These are phyloP conservation scores for Lagenorhynchus albirostris DNA, from an alignment of 2,113 vertebrate species.

Conservation along the genomic window DNA sequence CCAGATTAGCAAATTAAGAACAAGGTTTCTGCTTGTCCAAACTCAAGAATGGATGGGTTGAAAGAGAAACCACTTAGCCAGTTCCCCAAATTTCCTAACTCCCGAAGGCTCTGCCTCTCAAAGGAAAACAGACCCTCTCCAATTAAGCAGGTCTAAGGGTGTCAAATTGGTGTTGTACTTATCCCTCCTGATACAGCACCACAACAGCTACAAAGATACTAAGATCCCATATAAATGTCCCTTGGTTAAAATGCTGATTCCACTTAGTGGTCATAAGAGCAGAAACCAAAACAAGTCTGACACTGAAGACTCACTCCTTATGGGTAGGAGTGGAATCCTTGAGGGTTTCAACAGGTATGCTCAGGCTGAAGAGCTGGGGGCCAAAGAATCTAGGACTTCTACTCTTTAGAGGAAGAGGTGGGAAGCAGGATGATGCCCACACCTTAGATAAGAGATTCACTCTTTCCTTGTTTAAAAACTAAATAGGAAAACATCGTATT, in stretches of 20 bases:
- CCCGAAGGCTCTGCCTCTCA: neutral
- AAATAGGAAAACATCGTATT: neutral
- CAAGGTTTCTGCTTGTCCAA: neutral
- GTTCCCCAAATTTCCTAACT: neutral
- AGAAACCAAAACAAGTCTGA: constrained; percentile 18
- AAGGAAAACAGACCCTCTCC: neutral
- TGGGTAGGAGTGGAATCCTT: neutral
- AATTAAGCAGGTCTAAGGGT: neutral
- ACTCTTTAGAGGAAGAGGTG: neutral
- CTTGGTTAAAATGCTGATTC: neutral
- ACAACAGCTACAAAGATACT: neutral
- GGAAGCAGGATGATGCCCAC: neutral
- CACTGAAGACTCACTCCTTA: neutral
- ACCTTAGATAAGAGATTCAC: neutral
- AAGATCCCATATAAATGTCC: neutral
- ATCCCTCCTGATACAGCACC: neutral
- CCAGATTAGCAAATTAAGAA: constrained; percentile 39
- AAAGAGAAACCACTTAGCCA: neutral
- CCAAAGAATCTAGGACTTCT: neutral
- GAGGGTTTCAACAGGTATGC: neutral
- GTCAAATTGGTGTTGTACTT: neutral
- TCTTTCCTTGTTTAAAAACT: neutral
- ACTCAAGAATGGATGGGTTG: neutral
- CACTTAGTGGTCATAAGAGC: neutral
- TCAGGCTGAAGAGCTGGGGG: neutral